Percentiles rank a stretch among this genome's conserved stretches.
Evolutionary conservation across 2,797 vertebrate genomes (phyloP).

Genomic region (Limnodromus scolopaceus): DNA sequence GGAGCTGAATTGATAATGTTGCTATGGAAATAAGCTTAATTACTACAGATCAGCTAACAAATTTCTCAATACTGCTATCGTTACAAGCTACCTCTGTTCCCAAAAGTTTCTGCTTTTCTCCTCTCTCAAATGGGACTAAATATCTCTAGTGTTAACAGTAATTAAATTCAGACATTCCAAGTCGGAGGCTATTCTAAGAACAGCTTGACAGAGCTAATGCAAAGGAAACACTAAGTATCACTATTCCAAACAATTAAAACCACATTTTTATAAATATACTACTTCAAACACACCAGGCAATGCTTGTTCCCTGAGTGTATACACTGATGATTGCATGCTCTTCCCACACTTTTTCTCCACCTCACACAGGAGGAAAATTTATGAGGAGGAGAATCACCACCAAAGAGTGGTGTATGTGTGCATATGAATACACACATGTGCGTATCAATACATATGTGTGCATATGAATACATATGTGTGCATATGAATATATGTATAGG

Average conservation of each 20-base stretch:
- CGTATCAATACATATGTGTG: neutral
- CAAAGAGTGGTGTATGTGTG: too few relatives aligned
- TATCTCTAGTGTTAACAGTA: neutral
- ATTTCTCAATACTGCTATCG: slow-evolving; percentile 8
- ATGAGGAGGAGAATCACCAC: neutral
- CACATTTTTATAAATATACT: slow-evolving; percentile 14
- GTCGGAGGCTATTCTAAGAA: neutral
- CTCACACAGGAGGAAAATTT: neutral
- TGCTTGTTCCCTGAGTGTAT: neutral
- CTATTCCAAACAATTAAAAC: slow-evolving; percentile 11
- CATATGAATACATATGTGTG: neutral
- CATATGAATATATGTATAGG: neutral
- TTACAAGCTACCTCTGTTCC: neutral
- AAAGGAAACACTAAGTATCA: neutral
- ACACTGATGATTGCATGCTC: neutral
- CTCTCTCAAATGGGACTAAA: neutral
- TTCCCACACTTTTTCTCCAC: neutral
- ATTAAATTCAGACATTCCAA: slow-evolving; percentile 3
- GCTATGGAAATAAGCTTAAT: slow-evolving; percentile 56
- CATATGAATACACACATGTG: neutral
- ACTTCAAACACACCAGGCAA: neutral
- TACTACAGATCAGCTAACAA: slow-evolving; percentile 2
- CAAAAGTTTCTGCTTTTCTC: neutral
- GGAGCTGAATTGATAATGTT: slow-evolving; percentile 35
- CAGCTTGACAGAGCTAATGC: neutral